phyloP scores from a whole-genome alignment of 2,113 vertebrate species.

The Protobothrops flavoviridis region DNA sequence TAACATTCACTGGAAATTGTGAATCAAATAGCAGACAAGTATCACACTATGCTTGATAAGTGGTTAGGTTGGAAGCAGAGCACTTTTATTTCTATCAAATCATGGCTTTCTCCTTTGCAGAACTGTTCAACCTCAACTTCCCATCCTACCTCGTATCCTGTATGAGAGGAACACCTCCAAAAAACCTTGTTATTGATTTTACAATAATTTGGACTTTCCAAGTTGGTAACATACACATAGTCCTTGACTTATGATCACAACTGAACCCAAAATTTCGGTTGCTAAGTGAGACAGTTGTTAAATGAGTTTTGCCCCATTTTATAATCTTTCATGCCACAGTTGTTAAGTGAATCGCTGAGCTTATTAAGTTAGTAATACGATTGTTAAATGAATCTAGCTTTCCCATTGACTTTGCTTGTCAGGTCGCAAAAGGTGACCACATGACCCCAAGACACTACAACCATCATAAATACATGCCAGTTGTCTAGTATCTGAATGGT shows the following conservation, averaged over 20 bases:
- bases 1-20: neutral
- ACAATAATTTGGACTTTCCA: constrained; percentile 13
- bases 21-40: neutral
- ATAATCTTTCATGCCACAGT: neutral
- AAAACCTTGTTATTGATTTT: constrained; percentile 18
- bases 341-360: neutral
- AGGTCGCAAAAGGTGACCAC: neutral
- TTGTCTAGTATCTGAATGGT: neutral
- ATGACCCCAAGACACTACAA: neutral
- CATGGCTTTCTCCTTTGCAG: neutral
- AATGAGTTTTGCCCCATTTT: neutral
- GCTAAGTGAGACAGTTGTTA: neutral
- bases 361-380: neutral
- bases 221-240: neutral
- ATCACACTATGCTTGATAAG: neutral
- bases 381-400: neutral
- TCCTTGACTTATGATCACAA: neutral
- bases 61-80: neutral
- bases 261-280: neutral
- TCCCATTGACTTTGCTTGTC: neutral
- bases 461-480: neutral
- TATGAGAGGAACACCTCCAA: neutral
- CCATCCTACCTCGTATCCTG: constrained; percentile 7
- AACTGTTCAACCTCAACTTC: constrained; percentile 4
- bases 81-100: constrained; percentile 11